phyloP scores from a whole-genome alignment of 1,140 invertebrate species.

The Forficula auricularia region DNA sequence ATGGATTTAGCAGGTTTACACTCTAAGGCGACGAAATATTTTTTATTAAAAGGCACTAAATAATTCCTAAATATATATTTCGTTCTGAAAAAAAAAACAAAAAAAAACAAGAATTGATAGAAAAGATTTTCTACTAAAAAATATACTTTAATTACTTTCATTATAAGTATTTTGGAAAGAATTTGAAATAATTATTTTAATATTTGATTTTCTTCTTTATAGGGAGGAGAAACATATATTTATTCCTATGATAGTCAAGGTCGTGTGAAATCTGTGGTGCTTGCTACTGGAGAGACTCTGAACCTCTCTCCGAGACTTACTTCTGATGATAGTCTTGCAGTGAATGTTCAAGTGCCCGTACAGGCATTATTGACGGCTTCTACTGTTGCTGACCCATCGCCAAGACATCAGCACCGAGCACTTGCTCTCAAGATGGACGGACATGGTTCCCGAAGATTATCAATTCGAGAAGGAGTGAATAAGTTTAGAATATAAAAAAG shows the following conservation, averaged over 20 bases:
- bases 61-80: no score
- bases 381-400: constrained; percentile 9
- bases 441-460: constrained; percentile 18
- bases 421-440: constrained; percentile 19
- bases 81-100: no score
- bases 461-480: constrained; percentile 19
- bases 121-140: no score
- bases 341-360: constrained; percentile 34
- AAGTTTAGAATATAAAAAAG: neutral
- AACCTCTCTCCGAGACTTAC: constrained; percentile 55
- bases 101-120: no score
- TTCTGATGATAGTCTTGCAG: constrained; percentile 51
- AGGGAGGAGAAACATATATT: constrained; percentile 71
- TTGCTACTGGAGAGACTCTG: constrained; percentile 78
- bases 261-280: constrained; percentile 60
- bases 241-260: constrained; percentile 80
- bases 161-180: no score
- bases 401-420: neutral
- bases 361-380: constrained; percentile 16
- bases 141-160: no score
- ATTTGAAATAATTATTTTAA: no score
- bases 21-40: no score
- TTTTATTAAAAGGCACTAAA: no score
- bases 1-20: no score
- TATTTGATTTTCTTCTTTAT: no score